phyloP scores from a whole-genome alignment of 2,888 invertebrate species.

The Orchesella flavescens region DNA sequence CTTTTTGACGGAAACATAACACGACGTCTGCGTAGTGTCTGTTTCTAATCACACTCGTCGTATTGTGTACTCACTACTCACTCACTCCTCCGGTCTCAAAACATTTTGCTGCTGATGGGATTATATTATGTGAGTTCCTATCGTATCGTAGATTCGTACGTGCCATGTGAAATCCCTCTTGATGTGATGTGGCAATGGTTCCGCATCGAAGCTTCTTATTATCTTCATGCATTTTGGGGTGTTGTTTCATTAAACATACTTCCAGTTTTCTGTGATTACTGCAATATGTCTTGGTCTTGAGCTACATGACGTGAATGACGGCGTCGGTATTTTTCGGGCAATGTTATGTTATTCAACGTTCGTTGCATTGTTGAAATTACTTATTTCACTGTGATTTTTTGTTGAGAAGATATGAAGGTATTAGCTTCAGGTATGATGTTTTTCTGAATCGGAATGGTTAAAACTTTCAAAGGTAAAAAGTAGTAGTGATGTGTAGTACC shows the following conservation, averaged over 20 bases:
- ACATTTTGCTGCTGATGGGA: background rate
- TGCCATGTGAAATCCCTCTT: background rate
- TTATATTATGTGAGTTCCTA: background rate
- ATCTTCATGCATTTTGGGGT: constrained; percentile 14
- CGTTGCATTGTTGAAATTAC: background rate
- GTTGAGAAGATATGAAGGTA: background rate
- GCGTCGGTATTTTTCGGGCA: background rate
- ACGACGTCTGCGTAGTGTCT: background rate
- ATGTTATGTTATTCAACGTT: background rate
- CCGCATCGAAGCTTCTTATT: constrained; percentile 50
- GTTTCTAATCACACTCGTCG: background rate
- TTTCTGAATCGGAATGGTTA: background rate
- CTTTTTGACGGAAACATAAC: background rate
- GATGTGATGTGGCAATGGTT: constrained; percentile 38
- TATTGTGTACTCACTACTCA: too few relatives aligned
- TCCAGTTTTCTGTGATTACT: constrained; percentile 20
- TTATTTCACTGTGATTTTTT: background rate
- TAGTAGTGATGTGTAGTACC: background rate
- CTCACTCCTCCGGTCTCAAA: too few relatives aligned
- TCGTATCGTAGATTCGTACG: background rate
- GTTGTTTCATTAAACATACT: constrained; percentile 23
- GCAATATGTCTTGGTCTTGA: background rate
- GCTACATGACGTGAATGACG: background rate
- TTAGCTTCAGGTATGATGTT: background rate
- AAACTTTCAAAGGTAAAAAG: background rate